These are phyloP conservation scores for Drosophila baimaii DNA, from an alignment of 1,140 invertebrate genomes.

Conservation along the genomic window DNA sequence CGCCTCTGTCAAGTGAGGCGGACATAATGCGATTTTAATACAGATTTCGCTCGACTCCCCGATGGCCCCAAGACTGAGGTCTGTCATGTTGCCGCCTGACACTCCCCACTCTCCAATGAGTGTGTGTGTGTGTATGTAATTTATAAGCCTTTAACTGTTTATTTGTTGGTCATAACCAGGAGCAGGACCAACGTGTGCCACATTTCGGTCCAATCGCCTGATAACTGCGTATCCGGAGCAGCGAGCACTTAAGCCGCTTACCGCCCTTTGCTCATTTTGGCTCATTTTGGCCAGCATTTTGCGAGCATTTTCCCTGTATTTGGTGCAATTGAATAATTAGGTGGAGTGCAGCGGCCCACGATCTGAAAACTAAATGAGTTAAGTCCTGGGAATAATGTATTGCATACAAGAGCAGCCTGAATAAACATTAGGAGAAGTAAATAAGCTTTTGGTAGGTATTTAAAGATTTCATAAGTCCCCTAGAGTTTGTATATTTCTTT, in stretches of 20 bases:
- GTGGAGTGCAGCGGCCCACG: neutral
- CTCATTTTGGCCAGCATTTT: constrained; percentile 25
- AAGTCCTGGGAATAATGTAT: neutral
- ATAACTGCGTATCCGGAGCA: constrained; percentile 41
- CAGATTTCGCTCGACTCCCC: constrained; percentile 63
- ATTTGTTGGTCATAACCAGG: constrained; percentile 47
- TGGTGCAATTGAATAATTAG: constrained; percentile 42
- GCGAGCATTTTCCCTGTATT: constrained; percentile 34
- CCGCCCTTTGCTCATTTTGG: constrained; percentile 21
- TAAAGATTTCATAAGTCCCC: neutral
- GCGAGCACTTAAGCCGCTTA: constrained; percentile 60
- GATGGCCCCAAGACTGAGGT: constrained; percentile 28
- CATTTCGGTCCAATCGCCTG: constrained; percentile 26
- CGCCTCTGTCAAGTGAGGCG: constrained; percentile 74
- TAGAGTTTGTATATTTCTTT: too few relatives aligned
- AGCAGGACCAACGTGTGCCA: constrained; percentile 15
- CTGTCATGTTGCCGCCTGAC: constrained; percentile 59
- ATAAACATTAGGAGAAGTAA: constrained; percentile 7
- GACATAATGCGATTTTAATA: constrained; percentile 80
- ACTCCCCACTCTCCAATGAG: constrained; percentile 14
- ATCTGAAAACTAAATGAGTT: constrained; percentile 25
- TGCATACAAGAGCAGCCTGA: neutral
- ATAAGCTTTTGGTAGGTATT: constrained; percentile 1
- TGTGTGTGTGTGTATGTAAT: constrained; percentile 31
- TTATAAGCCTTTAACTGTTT: constrained; percentile 72